These are phyloP conservation scores for Lithophane leautieri DNA, from an alignment of 2,888 invertebrate genomes.

Conservation along the genomic window DNA sequence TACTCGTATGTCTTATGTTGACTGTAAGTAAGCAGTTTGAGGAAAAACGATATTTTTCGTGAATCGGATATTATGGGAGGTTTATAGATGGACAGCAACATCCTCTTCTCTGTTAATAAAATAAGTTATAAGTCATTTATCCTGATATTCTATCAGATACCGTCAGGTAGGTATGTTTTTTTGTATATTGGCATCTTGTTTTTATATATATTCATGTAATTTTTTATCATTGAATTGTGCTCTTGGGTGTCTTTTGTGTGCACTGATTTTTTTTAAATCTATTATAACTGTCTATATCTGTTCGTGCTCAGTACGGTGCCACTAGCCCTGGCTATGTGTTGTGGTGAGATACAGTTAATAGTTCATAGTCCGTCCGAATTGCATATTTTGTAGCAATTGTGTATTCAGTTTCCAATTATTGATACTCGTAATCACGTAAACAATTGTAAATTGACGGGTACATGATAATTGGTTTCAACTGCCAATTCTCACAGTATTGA, in stretches of 20 bases:
- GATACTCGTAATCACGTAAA: neutral
- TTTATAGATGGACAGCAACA: neutral
- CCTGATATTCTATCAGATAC: neutral
- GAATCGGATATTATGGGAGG: neutral
- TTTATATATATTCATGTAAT: no score
- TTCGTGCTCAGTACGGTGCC: neutral
- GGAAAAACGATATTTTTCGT: slow-evolving; percentile 4
- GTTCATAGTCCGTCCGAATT: neutral
- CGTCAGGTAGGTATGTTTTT: no score
- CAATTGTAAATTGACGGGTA: neutral
- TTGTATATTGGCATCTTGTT: no score
- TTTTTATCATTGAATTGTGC: no score
- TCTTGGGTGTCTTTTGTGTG: no score
- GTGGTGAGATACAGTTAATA: neutral
- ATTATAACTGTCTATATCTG: no score
- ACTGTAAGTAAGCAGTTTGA: slow-evolving; percentile 1
- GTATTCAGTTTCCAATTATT: slow-evolving; percentile 4
- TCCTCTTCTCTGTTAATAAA: neutral
- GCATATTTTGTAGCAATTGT: neutral
- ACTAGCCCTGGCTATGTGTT: neutral
- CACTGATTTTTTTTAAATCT: no score
- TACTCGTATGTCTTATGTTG: neutral
- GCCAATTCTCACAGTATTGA: slow-evolving; percentile 2
- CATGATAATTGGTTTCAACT: slow-evolving; percentile 12
- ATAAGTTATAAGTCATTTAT: neutral